Evolutionary conservation across 1,140 invertebrate genomes (phyloP).

Genomic region (Drosophila baimaii): DNA sequence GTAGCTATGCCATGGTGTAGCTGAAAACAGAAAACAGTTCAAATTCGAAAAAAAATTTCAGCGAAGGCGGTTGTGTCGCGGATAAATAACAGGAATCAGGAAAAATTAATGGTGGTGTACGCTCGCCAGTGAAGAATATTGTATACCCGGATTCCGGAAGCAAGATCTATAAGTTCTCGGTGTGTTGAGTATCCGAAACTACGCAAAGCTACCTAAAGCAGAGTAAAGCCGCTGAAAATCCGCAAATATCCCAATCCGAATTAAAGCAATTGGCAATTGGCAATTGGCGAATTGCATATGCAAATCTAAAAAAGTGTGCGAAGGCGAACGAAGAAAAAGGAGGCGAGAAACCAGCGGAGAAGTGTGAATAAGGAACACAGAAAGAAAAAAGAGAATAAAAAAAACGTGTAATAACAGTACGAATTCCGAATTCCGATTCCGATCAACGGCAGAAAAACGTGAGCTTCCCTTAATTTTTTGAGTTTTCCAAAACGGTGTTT

Average conservation of each 20-base stretch:
- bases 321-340: slow-evolving; percentile 44
- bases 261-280: slow-evolving; percentile 26
- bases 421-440: slow-evolving; percentile 57
- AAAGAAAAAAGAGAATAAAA: slow-evolving; percentile 38
- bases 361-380: slow-evolving; percentile 54
- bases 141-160: slow-evolving; percentile 49
- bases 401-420: slow-evolving; percentile 40
- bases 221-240: slow-evolving; percentile 10
- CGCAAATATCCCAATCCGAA: slow-evolving; percentile 27
- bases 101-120: slow-evolving; percentile 77
- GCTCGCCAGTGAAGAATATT: slow-evolving; percentile 62
- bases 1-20: no score
- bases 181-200: slow-evolving; percentile 9
- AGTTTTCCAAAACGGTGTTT: slow-evolving; percentile 54
- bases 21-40: slow-evolving; percentile 4
- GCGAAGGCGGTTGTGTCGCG: slow-evolving; percentile 12
- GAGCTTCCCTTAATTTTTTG: slow-evolving; percentile 55
- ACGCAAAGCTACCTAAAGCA: slow-evolving; percentile 22
- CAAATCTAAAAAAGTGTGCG: slow-evolving; percentile 66
- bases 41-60: slow-evolving; percentile 11
- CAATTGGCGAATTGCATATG: slow-evolving; percentile 66
- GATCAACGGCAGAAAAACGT: slow-evolving; percentile 60
- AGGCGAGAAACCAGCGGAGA: slow-evolving; percentile 39
- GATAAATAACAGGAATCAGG: slow-evolving; percentile 15
- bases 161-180: slow-evolving; percentile 29